Evolutionary conservation across 2,888 invertebrate genomes (phyloP).

Genomic region (Drosophila diplacantha): DNA sequence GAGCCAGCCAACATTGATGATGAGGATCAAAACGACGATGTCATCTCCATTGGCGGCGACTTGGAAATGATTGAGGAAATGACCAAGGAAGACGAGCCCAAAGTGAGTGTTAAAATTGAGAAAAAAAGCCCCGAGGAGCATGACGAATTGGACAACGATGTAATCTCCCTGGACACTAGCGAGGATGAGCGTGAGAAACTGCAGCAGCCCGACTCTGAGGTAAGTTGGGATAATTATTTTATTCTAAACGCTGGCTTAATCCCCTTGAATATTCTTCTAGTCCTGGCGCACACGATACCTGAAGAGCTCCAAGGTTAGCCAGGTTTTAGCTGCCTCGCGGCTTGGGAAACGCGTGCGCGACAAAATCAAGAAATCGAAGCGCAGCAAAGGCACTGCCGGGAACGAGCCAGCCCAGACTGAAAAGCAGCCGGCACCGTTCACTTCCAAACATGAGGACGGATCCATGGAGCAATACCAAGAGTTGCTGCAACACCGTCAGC

Average conservation of each 20-base stretch:
- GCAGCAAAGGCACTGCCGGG: conserved; percentile 36
- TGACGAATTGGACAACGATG: conserved; percentile 64
- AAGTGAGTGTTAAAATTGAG: conserved; percentile 52
- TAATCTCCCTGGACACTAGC: conserved; percentile 72
- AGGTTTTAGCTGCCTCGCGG: conserved; percentile 80
- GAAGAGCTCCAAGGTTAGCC: conserved; percentile 81
- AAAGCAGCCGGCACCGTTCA: conserved; percentile 50
- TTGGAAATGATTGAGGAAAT: conserved; percentile 77
- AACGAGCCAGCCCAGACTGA: conserved; percentile 43
- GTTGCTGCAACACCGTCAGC: conserved; percentile 71
- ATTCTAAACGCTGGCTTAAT: neutral
- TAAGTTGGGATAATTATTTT: conserved; percentile 33
- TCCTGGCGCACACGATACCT: conserved; percentile 82
- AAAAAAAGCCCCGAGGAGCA: conserved; percentile 30
- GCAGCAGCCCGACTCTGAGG: conserved; percentile 53
- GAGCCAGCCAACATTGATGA: conserved; percentile 77
- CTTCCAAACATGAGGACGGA: conserved; percentile 77
- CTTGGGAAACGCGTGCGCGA: conserved; percentile 81
- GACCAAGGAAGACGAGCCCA: conserved; percentile 55
- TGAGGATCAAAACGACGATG: conserved; percentile 76
- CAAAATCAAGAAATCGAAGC: conserved; percentile 79
- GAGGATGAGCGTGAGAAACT: conserved; percentile 71
- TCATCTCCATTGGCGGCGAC: conserved; percentile 77
- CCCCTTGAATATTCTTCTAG: conserved; percentile 44
- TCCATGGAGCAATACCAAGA: conserved; percentile 81